Percentiles rank a stretch among this genome's conserved stretches.
These are phyloP conservation scores for Chouioia cunea DNA, from an alignment of 2,888 invertebrate genomes.

Conservation along the genomic window DNA sequence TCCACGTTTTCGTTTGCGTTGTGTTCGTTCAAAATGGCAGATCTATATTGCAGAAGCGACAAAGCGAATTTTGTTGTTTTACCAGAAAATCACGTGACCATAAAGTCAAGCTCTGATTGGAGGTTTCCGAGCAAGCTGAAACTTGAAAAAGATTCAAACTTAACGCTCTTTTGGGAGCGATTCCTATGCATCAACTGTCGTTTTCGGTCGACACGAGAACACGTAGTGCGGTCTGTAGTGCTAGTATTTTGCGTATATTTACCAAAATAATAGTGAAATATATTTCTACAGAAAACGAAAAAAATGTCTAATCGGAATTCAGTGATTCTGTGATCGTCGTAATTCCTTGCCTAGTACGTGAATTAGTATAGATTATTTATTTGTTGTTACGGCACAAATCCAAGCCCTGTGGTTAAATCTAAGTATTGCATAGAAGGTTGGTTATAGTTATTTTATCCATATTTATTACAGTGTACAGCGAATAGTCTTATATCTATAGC, in stretches of 20 bases:
- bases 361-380: not conserved
- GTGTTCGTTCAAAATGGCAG: no score
- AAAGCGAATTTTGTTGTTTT: no score
- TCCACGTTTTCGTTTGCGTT: no score
- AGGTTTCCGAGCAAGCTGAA: conserved; percentile 22
- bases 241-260: not conserved
- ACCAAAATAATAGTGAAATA: no score
- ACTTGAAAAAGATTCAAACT: conserved; percentile 39
- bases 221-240: conserved; percentile 8
- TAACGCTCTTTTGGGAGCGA: conserved; percentile 38
- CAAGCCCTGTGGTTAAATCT: conserved; percentile 10
- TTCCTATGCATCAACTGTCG: conserved; percentile 42
- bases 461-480: no score
- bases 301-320: not conserved
- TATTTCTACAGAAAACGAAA: no score
- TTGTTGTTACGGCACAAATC: not conserved
- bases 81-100: conserved; percentile 23
- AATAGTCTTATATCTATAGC: no score
- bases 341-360: no score
- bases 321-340: no score
- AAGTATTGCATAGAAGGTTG: conserved; percentile 15
- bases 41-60: no score
- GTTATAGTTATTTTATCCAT: conserved; percentile 6
- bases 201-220: conserved; percentile 11
- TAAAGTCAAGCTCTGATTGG: conserved; percentile 12